Percentiles rank a stretch among this genome's conserved stretches.
Evolutionary conservation across 2,113 vertebrate species (phyloP).

Genomic region (Panthera tigris): DNA sequence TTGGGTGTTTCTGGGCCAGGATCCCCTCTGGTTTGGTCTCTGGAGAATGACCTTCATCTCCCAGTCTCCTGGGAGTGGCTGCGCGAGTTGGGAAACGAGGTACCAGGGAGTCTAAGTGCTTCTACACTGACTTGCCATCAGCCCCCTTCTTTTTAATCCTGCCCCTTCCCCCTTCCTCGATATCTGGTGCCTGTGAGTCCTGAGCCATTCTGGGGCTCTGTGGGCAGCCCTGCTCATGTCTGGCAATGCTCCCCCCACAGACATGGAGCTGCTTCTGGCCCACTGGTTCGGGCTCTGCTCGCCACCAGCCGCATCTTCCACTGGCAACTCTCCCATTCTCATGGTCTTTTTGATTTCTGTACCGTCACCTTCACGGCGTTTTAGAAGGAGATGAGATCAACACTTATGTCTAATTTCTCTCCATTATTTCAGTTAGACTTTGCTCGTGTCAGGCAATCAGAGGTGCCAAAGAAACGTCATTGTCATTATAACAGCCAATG

Average conservation of each 20-base stretch:
- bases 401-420: background rate
- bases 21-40: background rate
- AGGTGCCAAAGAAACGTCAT: background rate
- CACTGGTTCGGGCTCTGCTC: too few relatives aligned
- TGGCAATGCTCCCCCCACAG: background rate
- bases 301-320: rapidly evolving
- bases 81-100: background rate
- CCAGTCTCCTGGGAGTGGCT: background rate
- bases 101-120: background rate
- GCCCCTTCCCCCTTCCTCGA: background rate
- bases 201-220: background rate
- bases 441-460: background rate
- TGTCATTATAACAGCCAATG: background rate
- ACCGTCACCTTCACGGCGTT: background rate
- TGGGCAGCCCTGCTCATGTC: background rate
- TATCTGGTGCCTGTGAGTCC: background rate
- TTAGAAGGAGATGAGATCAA: background rate
- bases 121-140: background rate
- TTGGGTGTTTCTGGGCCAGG: background rate
- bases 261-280: background rate
- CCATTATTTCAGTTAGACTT: background rate
- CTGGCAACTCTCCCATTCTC: background rate
- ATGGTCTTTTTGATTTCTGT: background rate
- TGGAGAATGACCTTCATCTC: background rate
- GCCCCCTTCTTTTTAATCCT: background rate